A percentile compares a stretch with the other conserved stretches of the same genome.
Conservation (phyloP, 1,140 invertebrate genomes). For the Ylistrum balloti region DNA sequence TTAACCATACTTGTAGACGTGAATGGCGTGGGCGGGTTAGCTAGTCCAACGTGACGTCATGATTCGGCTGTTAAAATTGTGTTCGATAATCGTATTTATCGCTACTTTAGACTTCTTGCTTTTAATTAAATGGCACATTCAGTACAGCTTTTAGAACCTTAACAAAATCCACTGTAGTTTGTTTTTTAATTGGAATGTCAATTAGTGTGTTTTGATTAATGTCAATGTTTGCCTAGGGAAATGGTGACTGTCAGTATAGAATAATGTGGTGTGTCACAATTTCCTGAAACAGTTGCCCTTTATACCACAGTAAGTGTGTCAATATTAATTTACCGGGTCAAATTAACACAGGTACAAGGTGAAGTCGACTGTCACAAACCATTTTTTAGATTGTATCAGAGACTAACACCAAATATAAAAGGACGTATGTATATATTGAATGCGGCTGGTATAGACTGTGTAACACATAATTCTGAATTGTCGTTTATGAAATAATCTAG, state of each 20-base stretch:
- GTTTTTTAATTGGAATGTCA: neutral
- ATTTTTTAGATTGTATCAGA: too few relatives aligned
- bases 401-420: too few relatives aligned
- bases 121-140: constrained; percentile 6
- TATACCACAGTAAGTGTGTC: neutral
- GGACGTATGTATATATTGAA: too few relatives aligned
- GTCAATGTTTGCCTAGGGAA: neutral
- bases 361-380: too few relatives aligned
- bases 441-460: too few relatives aligned
- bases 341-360: neutral
- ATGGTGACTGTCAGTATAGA: neutral
- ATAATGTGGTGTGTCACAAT: neutral
- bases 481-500: too few relatives aligned
- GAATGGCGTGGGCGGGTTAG: too few relatives aligned
- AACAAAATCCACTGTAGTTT: neutral
- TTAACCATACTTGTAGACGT: too few relatives aligned
- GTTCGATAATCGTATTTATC: neutral
- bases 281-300: neutral
- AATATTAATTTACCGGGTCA: neutral
- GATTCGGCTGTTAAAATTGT: too few relatives aligned
- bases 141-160: neutral
- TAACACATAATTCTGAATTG: too few relatives aligned
- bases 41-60: too few relatives aligned
- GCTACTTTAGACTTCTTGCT: constrained; percentile 17
- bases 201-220: neutral